phyloP scores from a whole-genome alignment of 2,113 vertebrate genomes.

The Embiotoca jacksoni region DNA sequence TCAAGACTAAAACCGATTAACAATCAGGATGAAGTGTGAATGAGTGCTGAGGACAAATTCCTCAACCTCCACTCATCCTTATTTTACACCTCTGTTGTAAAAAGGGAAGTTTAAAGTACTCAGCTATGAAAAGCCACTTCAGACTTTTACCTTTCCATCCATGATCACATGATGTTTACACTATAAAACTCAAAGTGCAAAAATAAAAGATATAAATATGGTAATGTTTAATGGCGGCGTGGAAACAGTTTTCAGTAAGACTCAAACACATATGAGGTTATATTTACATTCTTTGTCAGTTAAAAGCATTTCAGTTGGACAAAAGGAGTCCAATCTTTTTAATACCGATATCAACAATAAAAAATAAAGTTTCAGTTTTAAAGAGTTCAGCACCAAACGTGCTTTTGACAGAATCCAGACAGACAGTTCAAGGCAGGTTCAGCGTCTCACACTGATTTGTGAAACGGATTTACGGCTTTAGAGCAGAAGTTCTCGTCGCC shows the following conservation, averaged over 20 bases:
- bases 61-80: too few species aligned
- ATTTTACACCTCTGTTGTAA: too few species aligned
- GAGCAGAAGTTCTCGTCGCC: constrained; percentile 36
- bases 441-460: constrained; percentile 16
- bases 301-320: constrained; percentile 45
- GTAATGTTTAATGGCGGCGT: constrained; percentile 28
- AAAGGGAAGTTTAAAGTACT: constrained; percentile 8
- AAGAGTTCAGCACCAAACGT: constrained; percentile 21
- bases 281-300: constrained; percentile 57
- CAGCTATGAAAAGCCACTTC: constrained; percentile 33
- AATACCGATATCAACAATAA: constrained; percentile 63
- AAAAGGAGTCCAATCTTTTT: not conserved
- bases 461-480: constrained; percentile 11
- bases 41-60: too few species aligned
- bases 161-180: not conserved
- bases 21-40: too few species aligned
- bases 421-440: not conserved
- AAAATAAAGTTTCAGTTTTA: constrained; percentile 26
- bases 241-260: constrained; percentile 39
- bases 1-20: not conserved
- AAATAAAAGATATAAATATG: constrained; percentile 16
- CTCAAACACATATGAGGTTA: constrained; percentile 22
- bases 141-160: not conserved
- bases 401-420: not conserved
- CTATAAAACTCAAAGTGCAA: constrained; percentile 33